Percentiles rank a stretch among this genome's conserved stretches.
phyloP scores from a whole-genome alignment of 2,113 vertebrate genomes.

The cattle (Bos taurus) region ARS-UCD2.0 NC_037347.1:41995501-41996000 shows the following conservation, averaged over 20 bases:
- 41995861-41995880: not conserved
- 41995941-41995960: not conserved
- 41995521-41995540: not conserved
- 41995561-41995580: not conserved
- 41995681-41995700: not conserved
- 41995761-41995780: not conserved
- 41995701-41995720: not conserved
- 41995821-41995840: not conserved
- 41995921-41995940: not conserved
- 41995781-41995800: not conserved
- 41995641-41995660: not conserved
- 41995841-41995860: not conserved
- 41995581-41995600: not conserved
- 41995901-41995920: not conserved
- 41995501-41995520: not conserved
- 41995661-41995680: not conserved
- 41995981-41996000: slow-evolving; percentile 7
- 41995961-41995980: not conserved
- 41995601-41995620: not conserved
- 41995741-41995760: not conserved
- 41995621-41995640: not conserved
- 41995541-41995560: slow-evolving; percentile 13
- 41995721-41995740: not conserved
- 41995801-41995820: not conserved
- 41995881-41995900: not conserved